phyloP scores from a whole-genome alignment of 2,888 invertebrate genomes.

The Ariolimax columbianus region DNA sequence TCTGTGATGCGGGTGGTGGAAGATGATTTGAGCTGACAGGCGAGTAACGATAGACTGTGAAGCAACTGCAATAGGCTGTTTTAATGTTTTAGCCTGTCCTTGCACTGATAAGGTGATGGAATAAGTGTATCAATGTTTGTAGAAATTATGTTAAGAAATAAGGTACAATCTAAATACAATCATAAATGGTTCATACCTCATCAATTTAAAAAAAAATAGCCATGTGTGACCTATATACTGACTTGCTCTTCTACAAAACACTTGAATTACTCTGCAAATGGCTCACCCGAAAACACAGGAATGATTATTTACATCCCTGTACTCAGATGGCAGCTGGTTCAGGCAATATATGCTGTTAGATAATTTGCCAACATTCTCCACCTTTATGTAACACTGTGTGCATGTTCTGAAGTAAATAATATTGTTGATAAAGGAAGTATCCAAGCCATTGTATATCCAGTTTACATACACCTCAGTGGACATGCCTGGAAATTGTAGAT shows the following conservation, averaged over 20 bases:
- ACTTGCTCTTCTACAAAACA: background rate
- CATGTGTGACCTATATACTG: no score
- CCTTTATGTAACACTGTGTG: background rate
- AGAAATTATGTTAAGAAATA: no score
- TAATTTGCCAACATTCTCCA: background rate
- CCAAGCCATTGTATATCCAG: background rate
- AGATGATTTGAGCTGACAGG: no score
- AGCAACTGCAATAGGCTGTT: no score
- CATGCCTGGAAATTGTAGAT: background rate
- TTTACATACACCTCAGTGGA: slow-evolving; percentile 15
- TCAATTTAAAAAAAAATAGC: no score
- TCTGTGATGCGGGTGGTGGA: no score
- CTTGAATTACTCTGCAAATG: background rate
- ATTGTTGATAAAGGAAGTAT: background rate
- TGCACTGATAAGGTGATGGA: no score
- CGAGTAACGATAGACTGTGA: no score
- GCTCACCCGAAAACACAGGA: background rate
- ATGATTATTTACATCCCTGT: background rate
- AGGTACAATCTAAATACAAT: no score
- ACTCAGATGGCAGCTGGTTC: background rate
- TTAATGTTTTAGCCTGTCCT: no score
- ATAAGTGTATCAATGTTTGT: no score
- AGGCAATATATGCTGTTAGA: background rate
- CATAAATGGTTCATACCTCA: no score
- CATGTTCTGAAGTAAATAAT: slow-evolving; percentile 27